phyloP scores from a whole-genome alignment of 1,140 invertebrate genomes.

The Heliconius himera region DNA sequence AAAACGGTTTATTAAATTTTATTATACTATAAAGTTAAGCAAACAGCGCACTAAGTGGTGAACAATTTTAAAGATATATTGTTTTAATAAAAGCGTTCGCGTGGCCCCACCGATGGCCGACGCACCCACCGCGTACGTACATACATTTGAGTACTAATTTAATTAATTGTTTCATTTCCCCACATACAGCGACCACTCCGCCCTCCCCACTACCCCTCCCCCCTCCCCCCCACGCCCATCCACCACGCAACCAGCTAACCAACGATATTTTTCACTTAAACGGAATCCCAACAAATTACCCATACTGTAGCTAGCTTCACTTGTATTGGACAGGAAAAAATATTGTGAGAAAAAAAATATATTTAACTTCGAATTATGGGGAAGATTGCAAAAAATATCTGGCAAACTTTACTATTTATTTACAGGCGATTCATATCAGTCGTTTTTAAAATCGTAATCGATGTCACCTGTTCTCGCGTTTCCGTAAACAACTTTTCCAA shows the following conservation, averaged over 20 bases:
- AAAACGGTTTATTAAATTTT: constrained; percentile 31
- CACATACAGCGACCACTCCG: constrained; percentile 50
- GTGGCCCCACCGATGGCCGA: constrained; percentile 42
- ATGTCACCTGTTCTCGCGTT: constrained; percentile 63
- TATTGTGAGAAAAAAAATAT: constrained; percentile 15
- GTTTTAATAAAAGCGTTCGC: constrained; percentile 68
- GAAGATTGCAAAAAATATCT: constrained; percentile 1
- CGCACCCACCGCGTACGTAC: constrained; percentile 51
- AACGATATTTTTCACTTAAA: constrained; percentile 74
- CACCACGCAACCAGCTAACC: constrained; percentile 48
- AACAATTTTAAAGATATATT: constrained; percentile 68
- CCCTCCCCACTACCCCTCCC: constrained; percentile 3
- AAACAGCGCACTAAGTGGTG: constrained; percentile 36
- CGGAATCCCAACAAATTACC: constrained; percentile 65
- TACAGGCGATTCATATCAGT: constrained; percentile 22
- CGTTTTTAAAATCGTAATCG: constrained; percentile 62
- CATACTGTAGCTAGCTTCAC: constrained; percentile 51
- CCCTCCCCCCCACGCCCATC: background rate
- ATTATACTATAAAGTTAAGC: constrained; percentile 35
- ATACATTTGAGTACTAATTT: constrained; percentile 77
- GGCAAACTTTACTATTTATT: background rate
- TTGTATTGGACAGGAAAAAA: constrained; percentile 32
- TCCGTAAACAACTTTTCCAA: constrained; percentile 71
- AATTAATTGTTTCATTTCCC: constrained; percentile 76
- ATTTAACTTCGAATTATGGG: constrained; percentile 11